phyloP scores from a whole-genome alignment of 2,113 vertebrate genomes.

The Calonectris borealis region DNA sequence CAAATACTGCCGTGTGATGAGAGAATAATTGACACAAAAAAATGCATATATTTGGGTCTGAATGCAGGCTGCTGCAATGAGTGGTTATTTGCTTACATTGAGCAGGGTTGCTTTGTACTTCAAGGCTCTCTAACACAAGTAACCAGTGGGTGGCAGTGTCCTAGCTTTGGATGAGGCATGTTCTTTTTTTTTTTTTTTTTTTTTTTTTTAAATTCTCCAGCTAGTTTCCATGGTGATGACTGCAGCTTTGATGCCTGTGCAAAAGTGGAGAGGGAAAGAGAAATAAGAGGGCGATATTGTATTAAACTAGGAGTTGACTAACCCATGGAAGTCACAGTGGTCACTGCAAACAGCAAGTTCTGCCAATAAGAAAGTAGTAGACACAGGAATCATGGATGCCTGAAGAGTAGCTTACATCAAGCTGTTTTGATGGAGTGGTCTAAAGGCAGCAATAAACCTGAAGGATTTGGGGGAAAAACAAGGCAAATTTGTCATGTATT shows the following conservation, averaged over 20 bases:
- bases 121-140: slow-evolving; percentile 13
- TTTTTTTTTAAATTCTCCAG: slow-evolving; percentile 39
- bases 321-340: background rate
- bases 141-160: slow-evolving; percentile 84
- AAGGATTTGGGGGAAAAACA: background rate
- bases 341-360: background rate
- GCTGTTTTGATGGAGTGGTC: background rate
- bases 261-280: slow-evolving; percentile 7
- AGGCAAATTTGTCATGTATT: background rate
- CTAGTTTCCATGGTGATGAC: slow-evolving; percentile 91
- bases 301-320: slow-evolving; percentile 5
- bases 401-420: background rate
- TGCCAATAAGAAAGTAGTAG: background rate
- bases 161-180: slow-evolving; percentile 59
- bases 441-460: background rate
- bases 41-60: background rate
- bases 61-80: background rate
- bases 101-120: background rate
- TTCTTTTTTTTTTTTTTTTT: background rate
- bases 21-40: background rate
- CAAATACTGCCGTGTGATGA: background rate
- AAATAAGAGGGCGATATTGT: slow-evolving; percentile 67
- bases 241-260: slow-evolving; percentile 69
- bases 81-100: background rate
- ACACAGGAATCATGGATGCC: background rate